phyloP scores from a whole-genome alignment of 2,797 vertebrate species.

The Pseudocheirus occidentalis region DNA sequence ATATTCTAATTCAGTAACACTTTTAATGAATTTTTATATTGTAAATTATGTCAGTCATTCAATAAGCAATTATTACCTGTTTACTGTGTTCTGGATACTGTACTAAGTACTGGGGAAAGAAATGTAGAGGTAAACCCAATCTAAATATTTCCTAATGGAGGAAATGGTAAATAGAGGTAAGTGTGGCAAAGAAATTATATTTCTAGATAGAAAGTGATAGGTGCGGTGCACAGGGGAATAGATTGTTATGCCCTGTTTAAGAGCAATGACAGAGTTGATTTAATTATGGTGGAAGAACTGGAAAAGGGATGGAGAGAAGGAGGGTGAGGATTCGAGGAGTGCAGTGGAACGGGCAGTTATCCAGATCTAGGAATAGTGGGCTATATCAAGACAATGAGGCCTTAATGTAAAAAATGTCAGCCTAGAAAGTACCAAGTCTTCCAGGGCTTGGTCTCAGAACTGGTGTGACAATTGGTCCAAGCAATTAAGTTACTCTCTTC shows the following conservation, averaged over 20 bases:
- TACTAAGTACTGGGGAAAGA: neutral
- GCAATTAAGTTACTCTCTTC: neutral
- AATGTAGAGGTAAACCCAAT: neutral
- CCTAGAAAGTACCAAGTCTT: neutral
- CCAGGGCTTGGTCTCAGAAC: neutral
- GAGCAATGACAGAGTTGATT: neutral
- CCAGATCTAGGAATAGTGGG: neutral
- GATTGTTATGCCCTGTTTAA: neutral
- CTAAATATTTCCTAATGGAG: neutral
- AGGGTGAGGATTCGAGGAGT: neutral
- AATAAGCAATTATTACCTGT: neutral
- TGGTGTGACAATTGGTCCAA: neutral
- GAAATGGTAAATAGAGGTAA: neutral
- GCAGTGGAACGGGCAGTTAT: neutral
- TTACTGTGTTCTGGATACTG: neutral
- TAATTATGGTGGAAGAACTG: neutral
- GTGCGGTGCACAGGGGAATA: neutral
- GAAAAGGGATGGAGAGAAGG: neutral
- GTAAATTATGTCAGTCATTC: neutral
- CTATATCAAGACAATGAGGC: neutral
- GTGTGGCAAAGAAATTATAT: neutral
- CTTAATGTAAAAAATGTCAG: neutral
- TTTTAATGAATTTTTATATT: neutral
- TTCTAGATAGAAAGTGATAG: neutral
- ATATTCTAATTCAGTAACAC: neutral